These are phyloP conservation scores for Phania funesta DNA, from an alignment of 2,888 invertebrate genomes.

Conservation along the genomic window DNA sequence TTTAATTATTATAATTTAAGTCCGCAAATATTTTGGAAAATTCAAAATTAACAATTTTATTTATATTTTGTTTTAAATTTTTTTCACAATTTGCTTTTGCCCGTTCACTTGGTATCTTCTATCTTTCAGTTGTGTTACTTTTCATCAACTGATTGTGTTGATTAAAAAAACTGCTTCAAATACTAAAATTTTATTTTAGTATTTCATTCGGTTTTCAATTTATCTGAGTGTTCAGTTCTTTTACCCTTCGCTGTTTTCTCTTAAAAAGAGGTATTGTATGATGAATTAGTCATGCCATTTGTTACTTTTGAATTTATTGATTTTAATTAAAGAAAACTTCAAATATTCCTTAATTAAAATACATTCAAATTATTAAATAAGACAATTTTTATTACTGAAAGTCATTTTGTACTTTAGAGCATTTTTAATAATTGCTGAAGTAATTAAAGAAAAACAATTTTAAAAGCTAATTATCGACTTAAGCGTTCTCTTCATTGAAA, in stretches of 20 bases:
- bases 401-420: neutral
- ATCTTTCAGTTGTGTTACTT: slow-evolving; percentile 62
- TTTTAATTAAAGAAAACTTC: slow-evolving; percentile 5
- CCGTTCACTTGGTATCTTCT: slow-evolving; percentile 37
- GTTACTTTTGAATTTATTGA: slow-evolving; percentile 15
- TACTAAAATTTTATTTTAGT: slow-evolving; percentile 53
- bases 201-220: slow-evolving; percentile 46
- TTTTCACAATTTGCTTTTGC: neutral
- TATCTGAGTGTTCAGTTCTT: slow-evolving; percentile 34
- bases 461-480: too few species aligned
- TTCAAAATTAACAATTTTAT: slow-evolving; percentile 1
- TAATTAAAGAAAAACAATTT: too few species aligned
- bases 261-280: neutral
- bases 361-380: neutral
- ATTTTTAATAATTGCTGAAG: too few species aligned
- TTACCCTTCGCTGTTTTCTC: slow-evolving; percentile 20
- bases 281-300: slow-evolving; percentile 9
- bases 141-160: slow-evolving; percentile 69
- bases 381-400: neutral
- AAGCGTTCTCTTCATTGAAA: too few species aligned
- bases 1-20: neutral
- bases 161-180: slow-evolving; percentile 70
- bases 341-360: slow-evolving; percentile 5
- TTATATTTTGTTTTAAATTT: slow-evolving; percentile 9
- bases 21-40: neutral